Evolutionary conservation across 2,797 vertebrate genomes (phyloP).

Genomic region (Octomys mimax): DNA sequence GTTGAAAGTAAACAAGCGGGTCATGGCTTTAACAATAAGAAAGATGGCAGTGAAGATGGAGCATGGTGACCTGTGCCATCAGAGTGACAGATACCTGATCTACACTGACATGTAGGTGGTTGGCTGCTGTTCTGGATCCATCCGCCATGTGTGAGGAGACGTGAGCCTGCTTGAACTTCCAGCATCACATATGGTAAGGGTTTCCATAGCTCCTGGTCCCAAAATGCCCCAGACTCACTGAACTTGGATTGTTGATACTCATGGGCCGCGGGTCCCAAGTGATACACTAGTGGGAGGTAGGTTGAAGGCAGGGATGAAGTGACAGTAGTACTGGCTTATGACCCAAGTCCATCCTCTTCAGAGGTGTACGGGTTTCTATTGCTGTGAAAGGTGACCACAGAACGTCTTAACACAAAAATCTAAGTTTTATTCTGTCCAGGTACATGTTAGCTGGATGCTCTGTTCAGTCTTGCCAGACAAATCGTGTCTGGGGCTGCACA

Average conservation of each 20-base stretch:
- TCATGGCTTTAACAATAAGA: background rate
- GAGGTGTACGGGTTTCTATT: background rate
- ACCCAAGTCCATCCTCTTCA: background rate
- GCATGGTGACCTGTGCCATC: background rate
- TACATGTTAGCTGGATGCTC: background rate
- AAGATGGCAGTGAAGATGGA: background rate
- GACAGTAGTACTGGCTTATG: background rate
- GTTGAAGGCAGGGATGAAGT: background rate
- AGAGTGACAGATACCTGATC: background rate
- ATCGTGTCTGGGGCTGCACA: background rate
- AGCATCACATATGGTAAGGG: background rate
- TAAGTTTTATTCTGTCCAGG: background rate
- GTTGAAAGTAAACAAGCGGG: background rate
- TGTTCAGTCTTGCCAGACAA: background rate
- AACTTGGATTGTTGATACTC: background rate
- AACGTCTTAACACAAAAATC: background rate
- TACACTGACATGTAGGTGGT: background rate
- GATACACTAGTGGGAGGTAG: background rate
- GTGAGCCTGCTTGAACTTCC: background rate
- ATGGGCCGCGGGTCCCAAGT: background rate
- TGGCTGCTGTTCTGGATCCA: background rate
- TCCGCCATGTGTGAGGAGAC: background rate
- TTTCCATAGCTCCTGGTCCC: background rate
- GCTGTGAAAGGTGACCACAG: background rate
- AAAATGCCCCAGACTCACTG: background rate